Conservation (phyloP, 2,888 invertebrate species). For the Ypsolopha sequella region DNA sequence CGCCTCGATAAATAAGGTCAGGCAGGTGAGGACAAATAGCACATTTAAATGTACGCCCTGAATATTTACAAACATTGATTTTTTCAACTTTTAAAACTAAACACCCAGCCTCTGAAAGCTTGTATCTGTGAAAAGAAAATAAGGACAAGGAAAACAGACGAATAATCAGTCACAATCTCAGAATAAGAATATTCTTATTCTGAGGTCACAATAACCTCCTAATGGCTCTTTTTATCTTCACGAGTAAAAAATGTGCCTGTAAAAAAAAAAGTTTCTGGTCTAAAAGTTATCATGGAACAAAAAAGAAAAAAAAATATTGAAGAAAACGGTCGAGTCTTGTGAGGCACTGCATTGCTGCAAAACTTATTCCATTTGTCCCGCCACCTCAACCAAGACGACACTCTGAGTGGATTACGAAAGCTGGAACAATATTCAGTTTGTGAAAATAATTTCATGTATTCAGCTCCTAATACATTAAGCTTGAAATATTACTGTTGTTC, state of each 20-base stretch:
- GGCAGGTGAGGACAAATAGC: too few species aligned
- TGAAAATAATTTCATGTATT: background rate
- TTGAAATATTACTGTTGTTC: background rate
- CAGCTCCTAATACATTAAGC: background rate
- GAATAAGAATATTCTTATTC: too few species aligned
- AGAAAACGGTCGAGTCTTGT: background rate
- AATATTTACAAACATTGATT: too few species aligned
- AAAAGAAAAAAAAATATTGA: conserved; percentile 1
- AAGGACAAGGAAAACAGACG: background rate
- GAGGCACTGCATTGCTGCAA: conserved; percentile 1
- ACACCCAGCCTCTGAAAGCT: too few species aligned
- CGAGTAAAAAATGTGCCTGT: background rate
- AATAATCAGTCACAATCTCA: background rate
- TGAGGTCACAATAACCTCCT: background rate
- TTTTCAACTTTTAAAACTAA: too few species aligned
- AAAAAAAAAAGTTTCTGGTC: conserved; percentile 1
- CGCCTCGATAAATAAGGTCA: too few species aligned
- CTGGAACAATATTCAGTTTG: background rate
- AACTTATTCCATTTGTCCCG: conserved; percentile 3
- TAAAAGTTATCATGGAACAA: background rate
- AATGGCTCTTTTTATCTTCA: conserved; percentile 1
- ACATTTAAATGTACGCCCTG: too few species aligned
- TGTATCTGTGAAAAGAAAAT: background rate
- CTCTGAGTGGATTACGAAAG: background rate
- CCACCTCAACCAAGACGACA: background rate